Evolutionary conservation across 1,140 invertebrate species (phyloP).

Genomic region (Coelopa frigida): DNA sequence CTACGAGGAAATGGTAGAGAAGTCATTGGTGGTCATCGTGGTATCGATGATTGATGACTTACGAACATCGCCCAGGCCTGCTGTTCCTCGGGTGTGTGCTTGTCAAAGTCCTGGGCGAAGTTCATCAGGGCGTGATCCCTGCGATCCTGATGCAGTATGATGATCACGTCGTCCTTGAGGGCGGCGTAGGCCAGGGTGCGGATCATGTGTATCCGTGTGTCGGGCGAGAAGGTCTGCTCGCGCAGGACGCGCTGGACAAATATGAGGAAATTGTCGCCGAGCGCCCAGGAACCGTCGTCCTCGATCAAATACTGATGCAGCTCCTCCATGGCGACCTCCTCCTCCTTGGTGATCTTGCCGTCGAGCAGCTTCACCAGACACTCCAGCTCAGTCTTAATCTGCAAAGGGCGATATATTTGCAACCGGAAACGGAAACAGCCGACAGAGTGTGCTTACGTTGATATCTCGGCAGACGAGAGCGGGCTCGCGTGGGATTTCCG

Average conservation of each 20-base stretch:
- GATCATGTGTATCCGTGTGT: constrained; percentile 56
- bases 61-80: constrained; percentile 73
- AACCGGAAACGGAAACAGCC: no score
- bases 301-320: constrained; percentile 78
- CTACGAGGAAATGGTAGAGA: constrained; percentile 48
- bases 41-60: constrained; percentile 21
- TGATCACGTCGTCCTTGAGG: constrained; percentile 82
- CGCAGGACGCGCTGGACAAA: constrained; percentile 65
- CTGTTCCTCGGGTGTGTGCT: constrained; percentile 68
- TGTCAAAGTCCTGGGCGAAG: constrained; percentile 77
- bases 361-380: constrained; percentile 54
- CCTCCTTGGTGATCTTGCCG: constrained; percentile 59
- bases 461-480: constrained; percentile 74
- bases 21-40: no score
- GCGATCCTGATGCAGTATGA: constrained; percentile 83
- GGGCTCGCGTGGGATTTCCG: constrained; percentile 67
- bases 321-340: constrained; percentile 66
- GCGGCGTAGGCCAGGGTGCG: constrained; percentile 68
- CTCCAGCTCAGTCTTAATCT: constrained; percentile 60
- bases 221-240: constrained; percentile 52
- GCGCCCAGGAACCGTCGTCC: constrained; percentile 83
- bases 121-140: constrained; percentile 84
- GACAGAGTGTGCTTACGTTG: constrained; percentile 59
- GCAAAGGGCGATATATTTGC: background rate
- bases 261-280: constrained; percentile 78